phyloP scores from a whole-genome alignment of 2,888 invertebrate genomes.

The Lobophora halterata region DNA sequence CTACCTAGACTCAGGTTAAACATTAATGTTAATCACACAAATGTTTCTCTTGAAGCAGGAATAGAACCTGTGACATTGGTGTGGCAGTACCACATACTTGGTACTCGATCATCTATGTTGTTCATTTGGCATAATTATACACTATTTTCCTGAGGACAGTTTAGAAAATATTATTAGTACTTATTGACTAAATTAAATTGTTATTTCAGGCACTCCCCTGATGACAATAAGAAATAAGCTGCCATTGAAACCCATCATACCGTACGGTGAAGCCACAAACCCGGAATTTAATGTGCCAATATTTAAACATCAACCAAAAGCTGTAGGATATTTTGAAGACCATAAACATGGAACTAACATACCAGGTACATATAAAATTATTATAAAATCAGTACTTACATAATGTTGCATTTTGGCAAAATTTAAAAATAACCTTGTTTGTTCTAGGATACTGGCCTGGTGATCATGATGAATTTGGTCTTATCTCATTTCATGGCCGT shows the following conservation, averaged over 20 bases:
- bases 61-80: too few species aligned
- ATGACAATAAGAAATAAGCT: conserved; percentile 84
- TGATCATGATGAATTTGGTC: conserved; percentile 87
- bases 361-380: conserved; percentile 81
- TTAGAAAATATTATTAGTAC: too few species aligned
- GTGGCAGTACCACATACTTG: too few species aligned
- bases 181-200: too few species aligned
- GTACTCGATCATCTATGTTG: too few species aligned
- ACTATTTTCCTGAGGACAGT: too few species aligned
- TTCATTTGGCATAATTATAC: too few species aligned
- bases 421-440: conserved; percentile 4
- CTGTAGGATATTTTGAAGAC: conserved; percentile 79
- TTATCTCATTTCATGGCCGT: conserved; percentile 86
- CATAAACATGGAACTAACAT: conserved; percentile 85
- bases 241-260: conserved; percentile 85
- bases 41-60: too few species aligned
- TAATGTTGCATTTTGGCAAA: too few species aligned
- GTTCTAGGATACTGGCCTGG: conserved; percentile 91
- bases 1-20: too few species aligned
- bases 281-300: conserved; percentile 79
- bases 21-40: too few species aligned
- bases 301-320: conserved; percentile 82
- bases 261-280: conserved; percentile 78
- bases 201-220: conserved; percentile 76
- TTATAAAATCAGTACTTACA: conserved; percentile 3